phyloP scores from a whole-genome alignment of 2,888 invertebrate species.

The Halictus ligatus region DNA sequence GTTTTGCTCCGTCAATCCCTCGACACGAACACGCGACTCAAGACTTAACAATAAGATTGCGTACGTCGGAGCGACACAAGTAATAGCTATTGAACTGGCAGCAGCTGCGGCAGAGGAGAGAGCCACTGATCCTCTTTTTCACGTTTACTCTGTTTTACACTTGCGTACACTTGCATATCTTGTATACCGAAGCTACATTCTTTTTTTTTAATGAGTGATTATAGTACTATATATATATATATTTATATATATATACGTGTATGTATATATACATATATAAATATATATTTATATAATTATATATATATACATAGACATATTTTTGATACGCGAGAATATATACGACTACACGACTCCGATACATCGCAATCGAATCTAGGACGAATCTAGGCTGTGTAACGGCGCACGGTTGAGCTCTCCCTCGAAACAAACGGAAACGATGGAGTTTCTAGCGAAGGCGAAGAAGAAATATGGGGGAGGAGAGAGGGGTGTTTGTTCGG shows the following conservation, averaged over 20 bases:
- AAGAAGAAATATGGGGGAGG: neutral
- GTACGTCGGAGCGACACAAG: conserved; percentile 16
- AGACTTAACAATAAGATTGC: conserved; percentile 36
- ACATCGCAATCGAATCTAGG: conserved; percentile 69
- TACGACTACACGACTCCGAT: conserved; percentile 72
- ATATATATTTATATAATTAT: conserved; percentile 69
- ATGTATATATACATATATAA: conserved; percentile 72
- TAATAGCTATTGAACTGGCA: conserved; percentile 50
- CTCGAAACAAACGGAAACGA: conserved; percentile 40
- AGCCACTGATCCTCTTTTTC: conserved; percentile 23
- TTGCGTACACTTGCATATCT: conserved; percentile 47
- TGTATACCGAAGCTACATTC: conserved; percentile 74
- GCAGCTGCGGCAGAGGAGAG: conserved; percentile 45
- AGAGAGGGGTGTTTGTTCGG: neutral
- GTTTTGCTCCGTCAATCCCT: conserved; percentile 4
- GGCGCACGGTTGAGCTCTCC: conserved; percentile 53
- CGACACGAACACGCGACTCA: conserved; percentile 28
- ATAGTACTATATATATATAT: conserved; percentile 71
- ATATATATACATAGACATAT: conserved; percentile 74
- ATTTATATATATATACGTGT: conserved; percentile 74
- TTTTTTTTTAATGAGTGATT: conserved; percentile 72
- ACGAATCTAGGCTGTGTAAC: conserved; percentile 68
- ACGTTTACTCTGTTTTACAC: conserved; percentile 21
- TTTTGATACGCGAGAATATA: conserved; percentile 71
- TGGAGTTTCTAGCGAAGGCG: conserved; percentile 11